Conservation (phyloP, 2,113 vertebrate species). For the Nothocercus nigrocapillus region DNA sequence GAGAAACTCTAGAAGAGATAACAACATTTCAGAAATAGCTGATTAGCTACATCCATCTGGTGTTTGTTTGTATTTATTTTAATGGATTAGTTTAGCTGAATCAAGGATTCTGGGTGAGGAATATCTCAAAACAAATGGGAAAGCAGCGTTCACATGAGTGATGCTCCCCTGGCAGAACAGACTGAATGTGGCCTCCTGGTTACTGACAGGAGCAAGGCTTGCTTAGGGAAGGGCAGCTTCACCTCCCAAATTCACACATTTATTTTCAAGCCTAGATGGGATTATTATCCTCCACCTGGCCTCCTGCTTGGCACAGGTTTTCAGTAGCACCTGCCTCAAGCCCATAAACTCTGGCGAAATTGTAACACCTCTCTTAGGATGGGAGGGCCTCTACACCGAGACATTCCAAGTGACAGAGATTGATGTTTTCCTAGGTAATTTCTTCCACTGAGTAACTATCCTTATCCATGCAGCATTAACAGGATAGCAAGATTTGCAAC, state of each 20-base stretch:
- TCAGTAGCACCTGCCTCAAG: not conserved
- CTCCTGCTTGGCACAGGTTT: not conserved
- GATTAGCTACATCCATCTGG: conserved; percentile 35
- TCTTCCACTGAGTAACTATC: not conserved
- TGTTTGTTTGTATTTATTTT: conserved; percentile 29
- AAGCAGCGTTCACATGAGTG: not conserved
- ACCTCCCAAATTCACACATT: not conserved
- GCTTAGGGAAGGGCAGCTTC: not conserved
- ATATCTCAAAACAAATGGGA: not conserved
- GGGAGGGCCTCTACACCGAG: not conserved
- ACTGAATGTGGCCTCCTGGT: not conserved
- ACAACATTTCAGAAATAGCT: conserved; percentile 48
- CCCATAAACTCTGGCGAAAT: not conserved
- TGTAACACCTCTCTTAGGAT: not conserved
- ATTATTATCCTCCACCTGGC: not conserved
- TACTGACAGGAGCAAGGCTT: not conserved
- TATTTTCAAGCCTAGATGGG: not conserved
- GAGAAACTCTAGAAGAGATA: conserved; percentile 31
- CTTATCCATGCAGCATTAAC: not conserved
- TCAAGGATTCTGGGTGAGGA: not conserved
- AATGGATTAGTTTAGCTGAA: conserved; percentile 2
- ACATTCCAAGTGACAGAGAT: not conserved
- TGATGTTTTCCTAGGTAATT: not conserved
- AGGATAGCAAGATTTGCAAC: not conserved
- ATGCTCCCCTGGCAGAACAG: not conserved